A percentile compares a stretch with the other conserved stretches of the same genome.
Conservation (phyloP, 2,888 invertebrate species). For the Drosophila silvestris region DNA sequence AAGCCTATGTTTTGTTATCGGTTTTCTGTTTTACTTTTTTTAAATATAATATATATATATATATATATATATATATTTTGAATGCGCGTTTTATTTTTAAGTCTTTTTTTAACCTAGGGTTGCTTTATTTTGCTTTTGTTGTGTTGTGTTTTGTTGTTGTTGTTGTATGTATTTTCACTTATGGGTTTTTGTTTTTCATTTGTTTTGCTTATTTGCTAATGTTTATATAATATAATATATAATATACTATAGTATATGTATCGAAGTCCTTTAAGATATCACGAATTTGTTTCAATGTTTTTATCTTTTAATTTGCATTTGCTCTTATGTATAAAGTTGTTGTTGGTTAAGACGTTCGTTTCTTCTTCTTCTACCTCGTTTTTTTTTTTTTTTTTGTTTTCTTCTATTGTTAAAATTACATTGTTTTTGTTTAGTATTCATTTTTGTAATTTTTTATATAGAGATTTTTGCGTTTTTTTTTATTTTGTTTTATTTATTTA, state of each 20-base stretch:
- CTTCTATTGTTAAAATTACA: slow-evolving; percentile 79
- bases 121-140: slow-evolving; percentile 63
- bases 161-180: slow-evolving; percentile 66
- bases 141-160: slow-evolving; percentile 42
- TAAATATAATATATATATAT: slow-evolving; percentile 19
- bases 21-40: slow-evolving; percentile 32
- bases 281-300: slow-evolving; percentile 86
- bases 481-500: slow-evolving; percentile 65
- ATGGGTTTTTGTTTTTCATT: slow-evolving; percentile 43
- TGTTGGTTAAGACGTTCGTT: slow-evolving; percentile 71
- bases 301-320: slow-evolving; percentile 83
- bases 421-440: slow-evolving; percentile 70
- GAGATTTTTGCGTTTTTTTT: slow-evolving; percentile 73
- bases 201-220: slow-evolving; percentile 70
- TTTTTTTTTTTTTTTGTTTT: slow-evolving; percentile 30
- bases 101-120: slow-evolving; percentile 83
- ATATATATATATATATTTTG: slow-evolving; percentile 58
- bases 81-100: slow-evolving; percentile 76
- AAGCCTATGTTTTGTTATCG: slow-evolving; percentile 57
- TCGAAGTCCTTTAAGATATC: slow-evolving; percentile 86
- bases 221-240: slow-evolving; percentile 80
- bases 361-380: slow-evolving; percentile 56
- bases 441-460: slow-evolving; percentile 63
- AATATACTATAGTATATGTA: slow-evolving; percentile 85
- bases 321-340: slow-evolving; percentile 80